A percentile compares a stretch with the other conserved stretches of the same genome.
Conservation (phyloP, 2,888 invertebrate species). For the Cantharis lateralis region DNA sequence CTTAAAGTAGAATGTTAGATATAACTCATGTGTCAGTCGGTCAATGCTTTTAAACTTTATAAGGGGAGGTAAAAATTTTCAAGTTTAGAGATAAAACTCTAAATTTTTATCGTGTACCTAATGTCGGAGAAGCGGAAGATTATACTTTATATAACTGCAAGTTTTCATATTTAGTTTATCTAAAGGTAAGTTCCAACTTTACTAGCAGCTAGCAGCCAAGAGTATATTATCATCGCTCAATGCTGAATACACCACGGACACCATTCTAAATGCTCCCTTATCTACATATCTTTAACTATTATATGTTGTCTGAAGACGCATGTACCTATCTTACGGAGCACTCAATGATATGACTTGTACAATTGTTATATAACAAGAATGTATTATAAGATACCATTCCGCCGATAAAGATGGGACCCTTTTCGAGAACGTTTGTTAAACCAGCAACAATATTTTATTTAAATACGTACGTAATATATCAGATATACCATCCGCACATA, state of each 20-base stretch:
- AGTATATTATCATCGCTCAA: conserved; percentile 43
- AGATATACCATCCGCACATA: not conserved
- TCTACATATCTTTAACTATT: conserved; percentile 39
- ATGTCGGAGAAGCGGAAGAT: conserved; percentile 27
- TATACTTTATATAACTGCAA: conserved; percentile 39
- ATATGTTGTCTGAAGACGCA: conserved; percentile 39
- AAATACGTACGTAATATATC: not conserved
- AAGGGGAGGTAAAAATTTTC: conserved; percentile 29
- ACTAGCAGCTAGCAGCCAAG: conserved; percentile 29
- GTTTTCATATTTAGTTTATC: conserved; percentile 44
- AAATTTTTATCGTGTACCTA: conserved; percentile 37
- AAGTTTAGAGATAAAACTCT: conserved; percentile 36
- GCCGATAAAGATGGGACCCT: not conserved
- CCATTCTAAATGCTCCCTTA: conserved; percentile 40
- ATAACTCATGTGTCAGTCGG: conserved; percentile 26
- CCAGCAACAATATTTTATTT: not conserved
- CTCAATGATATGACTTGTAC: conserved; percentile 29
- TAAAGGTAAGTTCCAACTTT: conserved; percentile 37
- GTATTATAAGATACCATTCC: conserved; percentile 4
- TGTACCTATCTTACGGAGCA: conserved; percentile 39
- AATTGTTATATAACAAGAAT: conserved; percentile 29
- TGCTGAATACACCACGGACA: conserved; percentile 44
- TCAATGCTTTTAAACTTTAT: conserved; percentile 30
- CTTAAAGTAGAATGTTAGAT: conserved; percentile 28
- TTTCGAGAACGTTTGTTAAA: conserved; percentile 1